Evolutionary conservation across 2,888 invertebrate species (phyloP).

Genomic region (Callyntrura guangdongensis): DNA sequence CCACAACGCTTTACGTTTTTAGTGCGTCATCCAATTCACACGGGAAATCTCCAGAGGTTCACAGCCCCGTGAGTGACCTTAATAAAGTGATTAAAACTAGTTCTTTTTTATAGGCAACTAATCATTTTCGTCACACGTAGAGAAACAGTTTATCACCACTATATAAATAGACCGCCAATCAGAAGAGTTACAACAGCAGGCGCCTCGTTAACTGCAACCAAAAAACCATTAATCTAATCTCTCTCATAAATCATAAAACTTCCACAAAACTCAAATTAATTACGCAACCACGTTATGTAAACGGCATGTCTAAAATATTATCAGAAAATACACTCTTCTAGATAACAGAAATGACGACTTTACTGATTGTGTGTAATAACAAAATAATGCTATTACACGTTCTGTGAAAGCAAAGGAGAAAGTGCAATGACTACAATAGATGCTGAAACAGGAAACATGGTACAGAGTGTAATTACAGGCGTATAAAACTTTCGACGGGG

Average conservation of each 20-base stretch:
- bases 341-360: not conserved
- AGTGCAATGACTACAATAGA: not conserved
- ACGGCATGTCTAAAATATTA: not conserved
- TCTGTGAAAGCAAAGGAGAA: not conserved
- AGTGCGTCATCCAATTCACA: not conserved
- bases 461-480: not conserved
- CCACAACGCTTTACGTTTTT: no score
- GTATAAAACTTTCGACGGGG: not conserved
- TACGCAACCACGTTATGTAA: constrained; percentile 34
- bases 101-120: not conserved
- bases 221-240: not conserved
- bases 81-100: not conserved
- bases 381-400: no score
- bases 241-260: constrained; percentile 29
- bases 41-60: not conserved
- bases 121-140: not conserved
- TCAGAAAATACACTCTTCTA: not conserved
- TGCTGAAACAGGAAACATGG: not conserved
- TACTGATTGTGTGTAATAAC: not conserved
- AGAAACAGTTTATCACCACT: not conserved
- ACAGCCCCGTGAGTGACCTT: not conserved
- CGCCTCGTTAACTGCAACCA: not conserved
- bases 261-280: constrained; percentile 17
- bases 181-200: not conserved
- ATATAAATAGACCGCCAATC: not conserved